Conservation (phyloP, 2,888 invertebrate genomes). For the Eudemis profundana region DNA sequence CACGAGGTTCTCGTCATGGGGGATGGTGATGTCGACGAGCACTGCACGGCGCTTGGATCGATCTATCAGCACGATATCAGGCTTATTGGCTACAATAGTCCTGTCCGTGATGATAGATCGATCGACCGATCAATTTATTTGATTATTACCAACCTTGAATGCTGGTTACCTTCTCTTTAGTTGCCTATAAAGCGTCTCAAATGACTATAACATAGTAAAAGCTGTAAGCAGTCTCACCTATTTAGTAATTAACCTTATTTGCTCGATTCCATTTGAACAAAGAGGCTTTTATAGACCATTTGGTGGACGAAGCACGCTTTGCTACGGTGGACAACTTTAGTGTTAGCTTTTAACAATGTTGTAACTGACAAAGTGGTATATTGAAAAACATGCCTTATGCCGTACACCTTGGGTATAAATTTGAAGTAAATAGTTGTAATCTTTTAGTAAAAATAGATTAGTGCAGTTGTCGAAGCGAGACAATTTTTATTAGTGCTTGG, state of each 20-base stretch:
- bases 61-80: too few relatives aligned
- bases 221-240: constrained; percentile 37
- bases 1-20: too few relatives aligned
- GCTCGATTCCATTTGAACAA: constrained; percentile 41
- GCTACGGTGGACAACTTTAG: constrained; percentile 35
- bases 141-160: constrained; percentile 4
- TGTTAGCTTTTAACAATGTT: neutral
- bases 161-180: constrained; percentile 5
- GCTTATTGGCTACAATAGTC: too few relatives aligned
- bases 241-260: constrained; percentile 42
- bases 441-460: constrained; percentile 59
- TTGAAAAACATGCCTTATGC: neutral
- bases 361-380: neutral
- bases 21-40: too few relatives aligned
- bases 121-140: neutral
- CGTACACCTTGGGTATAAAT: neutral
- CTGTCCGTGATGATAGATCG: too few relatives aligned
- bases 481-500: constrained; percentile 52
- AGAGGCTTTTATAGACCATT: constrained; percentile 65
- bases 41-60: too few relatives aligned
- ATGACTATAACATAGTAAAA: constrained; percentile 33
- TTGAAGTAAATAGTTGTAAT: constrained; percentile 47
- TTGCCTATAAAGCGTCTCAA: constrained; percentile 11
- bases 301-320: constrained; percentile 61
- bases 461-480: constrained; percentile 62